Evolutionary conservation across 2,888 invertebrate species (phyloP), one percentile per base, ranked within the genome.

Genomic region (Sphaerophoria rueppellii): DNA sequence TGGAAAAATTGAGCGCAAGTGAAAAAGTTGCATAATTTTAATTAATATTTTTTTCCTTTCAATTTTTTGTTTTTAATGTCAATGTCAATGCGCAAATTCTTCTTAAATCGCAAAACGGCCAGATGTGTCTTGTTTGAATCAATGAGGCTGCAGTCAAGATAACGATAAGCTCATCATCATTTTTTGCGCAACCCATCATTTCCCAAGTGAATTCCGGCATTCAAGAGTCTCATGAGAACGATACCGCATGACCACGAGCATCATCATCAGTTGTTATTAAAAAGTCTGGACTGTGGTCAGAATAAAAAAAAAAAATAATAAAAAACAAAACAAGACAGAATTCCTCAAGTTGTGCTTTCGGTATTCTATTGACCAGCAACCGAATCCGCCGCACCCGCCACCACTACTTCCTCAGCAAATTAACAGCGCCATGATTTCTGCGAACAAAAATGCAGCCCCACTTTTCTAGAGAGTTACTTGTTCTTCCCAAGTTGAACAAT

Each of bases 61-160:
- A n/a, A n/a, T 37, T 35, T 37, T 58, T 37, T 57, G 35, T 11
- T 58, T 57, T 78, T 70, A n/a, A n/a, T n/a, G n/a, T 58, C 81
- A 85, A 85, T 85, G 85, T 85, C 85, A 85, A 81, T 85, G 85
- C 85, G 85, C 85, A 85, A 77, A 85, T 76, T 70, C n/a, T 52
- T 37, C 50, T 7, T 67, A 52, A 6, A 3, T 6, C 57, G 16
- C 48, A 16, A 35, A 70, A 11, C 43, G n/a, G 6, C 76, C 71
- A 72, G 65, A 76, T 81, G 81, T 67, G 60, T 65, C 43, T 24
- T 24, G 24, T 24, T 24, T 65, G 57, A 76, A 72, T 58, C 57
- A 52, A 43, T 54, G 67, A 1, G 6, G 11, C 24, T 54, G 37
- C 55, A 43, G 65, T 72, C 40, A 34, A 63, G 73, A 60, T 69